Evolutionary conservation across 2,888 invertebrate species (phyloP).

Genomic region (Scaeva pyrastri): DNA sequence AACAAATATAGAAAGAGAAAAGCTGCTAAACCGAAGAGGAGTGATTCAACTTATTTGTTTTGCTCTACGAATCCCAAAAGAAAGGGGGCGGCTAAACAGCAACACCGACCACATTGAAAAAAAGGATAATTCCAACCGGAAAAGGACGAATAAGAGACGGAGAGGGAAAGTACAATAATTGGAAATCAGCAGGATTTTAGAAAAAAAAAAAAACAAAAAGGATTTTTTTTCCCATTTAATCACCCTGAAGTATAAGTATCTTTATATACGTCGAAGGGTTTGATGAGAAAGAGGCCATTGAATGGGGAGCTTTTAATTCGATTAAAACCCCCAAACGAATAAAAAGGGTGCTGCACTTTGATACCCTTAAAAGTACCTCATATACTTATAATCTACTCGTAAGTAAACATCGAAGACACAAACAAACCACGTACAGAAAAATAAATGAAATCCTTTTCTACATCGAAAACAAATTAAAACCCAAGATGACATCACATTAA

Average conservation of each 20-base stretch:
- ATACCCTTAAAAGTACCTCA: constrained; percentile 23
- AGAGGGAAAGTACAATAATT: constrained; percentile 72
- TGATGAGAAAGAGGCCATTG: background rate
- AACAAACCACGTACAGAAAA: constrained; percentile 6
- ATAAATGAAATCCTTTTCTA: constrained; percentile 48
- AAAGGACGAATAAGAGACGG: constrained; percentile 34
- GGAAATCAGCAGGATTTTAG: constrained; percentile 69
- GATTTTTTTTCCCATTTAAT: constrained; percentile 3
- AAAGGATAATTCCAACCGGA: constrained; percentile 50
- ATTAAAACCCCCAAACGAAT: constrained; percentile 38
- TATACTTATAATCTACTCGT: background rate
- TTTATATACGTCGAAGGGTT: background rate
- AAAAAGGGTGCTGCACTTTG: constrained; percentile 49
- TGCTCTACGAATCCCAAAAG: constrained; percentile 27
- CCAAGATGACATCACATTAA: constrained; percentile 52
- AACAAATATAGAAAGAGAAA: constrained; percentile 51
- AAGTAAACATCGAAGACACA: background rate
- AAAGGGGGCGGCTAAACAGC: background rate
- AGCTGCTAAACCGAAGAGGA: constrained; percentile 37
- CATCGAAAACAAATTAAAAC: constrained; percentile 65
- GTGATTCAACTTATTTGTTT: constrained; percentile 69
- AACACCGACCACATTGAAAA: background rate
- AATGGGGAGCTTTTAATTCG: constrained; percentile 51
- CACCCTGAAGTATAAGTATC: background rate
- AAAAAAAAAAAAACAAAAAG: constrained; percentile 16